phyloP scores from a whole-genome alignment of 2,888 invertebrate genomes.

The Papilio demoleus region DNA sequence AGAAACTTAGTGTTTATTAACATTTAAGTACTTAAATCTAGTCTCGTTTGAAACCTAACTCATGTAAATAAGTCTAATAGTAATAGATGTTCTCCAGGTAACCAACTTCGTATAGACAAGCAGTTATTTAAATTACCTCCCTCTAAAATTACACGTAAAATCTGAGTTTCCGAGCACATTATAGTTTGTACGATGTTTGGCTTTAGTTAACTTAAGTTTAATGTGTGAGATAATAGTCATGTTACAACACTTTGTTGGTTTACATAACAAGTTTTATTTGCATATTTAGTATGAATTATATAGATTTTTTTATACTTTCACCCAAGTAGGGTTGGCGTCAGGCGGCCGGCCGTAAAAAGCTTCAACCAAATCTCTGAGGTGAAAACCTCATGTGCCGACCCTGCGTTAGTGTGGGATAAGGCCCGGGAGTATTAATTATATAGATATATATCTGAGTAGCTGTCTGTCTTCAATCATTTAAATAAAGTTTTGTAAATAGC shows the following conservation, averaged over 20 bases:
- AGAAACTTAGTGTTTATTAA: too few species aligned
- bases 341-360: too few species aligned
- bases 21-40: too few species aligned
- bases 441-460: too few species aligned
- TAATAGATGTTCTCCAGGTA: not conserved
- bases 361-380: too few species aligned
- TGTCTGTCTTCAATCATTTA: too few species aligned
- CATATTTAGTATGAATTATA: not conserved
- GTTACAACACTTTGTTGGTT: not conserved
- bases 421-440: too few species aligned
- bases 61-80: slow-evolving; percentile 10
- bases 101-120: slow-evolving; percentile 16
- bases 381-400: too few species aligned
- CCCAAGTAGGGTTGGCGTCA: too few species aligned
- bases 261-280: not conserved
- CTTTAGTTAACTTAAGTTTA: slow-evolving; percentile 26
- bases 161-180: slow-evolving; percentile 18
- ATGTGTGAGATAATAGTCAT: slow-evolving; percentile 17
- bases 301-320: not conserved
- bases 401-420: too few species aligned
- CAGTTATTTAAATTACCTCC: slow-evolving; percentile 35
- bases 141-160: slow-evolving; percentile 31
- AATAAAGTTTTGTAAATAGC: too few species aligned
- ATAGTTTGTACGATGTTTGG: slow-evolving; percentile 30
- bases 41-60: too few species aligned